Base-by-base conservation (phyloP, 2,888 invertebrate species). In the Callyntrura sp. region DNA sequence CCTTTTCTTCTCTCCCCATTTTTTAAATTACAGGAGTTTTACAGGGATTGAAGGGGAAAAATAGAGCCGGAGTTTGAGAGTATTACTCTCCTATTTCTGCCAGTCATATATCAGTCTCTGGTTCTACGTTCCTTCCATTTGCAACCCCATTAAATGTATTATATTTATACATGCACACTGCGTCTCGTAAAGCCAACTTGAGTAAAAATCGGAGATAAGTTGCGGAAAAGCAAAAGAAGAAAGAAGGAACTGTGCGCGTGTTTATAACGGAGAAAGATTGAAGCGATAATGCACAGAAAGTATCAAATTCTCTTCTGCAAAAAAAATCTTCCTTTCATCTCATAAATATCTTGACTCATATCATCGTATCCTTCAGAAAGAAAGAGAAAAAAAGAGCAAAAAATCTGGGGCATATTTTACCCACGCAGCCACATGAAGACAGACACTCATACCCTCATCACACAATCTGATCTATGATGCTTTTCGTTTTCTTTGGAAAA, bases 331-430 rank as follows among this genome's bases (percentile, higher is more conserved):
- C 28, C 28, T 4, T 65, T 14, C 65, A 65, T 65, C 14, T 14
- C 28, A 65, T 28, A 25, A 28, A 20, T 57, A 57, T 57, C 35
- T 35, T 35, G 35, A 35, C 35, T 35, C 35, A 35, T 35, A 35
- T 35, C 35, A 35, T 35, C 35, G 35, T 35, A 35, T 35, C 35
- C 35, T 35, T 35, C 35, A 35, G 35, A 35, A 35, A 6, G 6
- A 35, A 35, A 12, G 62, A 62, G 62, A 65, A 65, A 65, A 70
- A 70, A 4, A 43, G 43, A 70, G n/a, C 35, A 43, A 17, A 73
- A 73, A 73, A 73, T 73, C 45, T 73, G 17, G 73, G 73, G 20
- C 73, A 73, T 73, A 48, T 73, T 73, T 73, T 73, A 73, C 23
- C 8, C 73, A 73, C 65, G 17, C 43, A 25, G 14, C 12, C 65